phyloP scores from a whole-genome alignment of 2,113 vertebrate genomes.

The Catharus fuscescens region DNA sequence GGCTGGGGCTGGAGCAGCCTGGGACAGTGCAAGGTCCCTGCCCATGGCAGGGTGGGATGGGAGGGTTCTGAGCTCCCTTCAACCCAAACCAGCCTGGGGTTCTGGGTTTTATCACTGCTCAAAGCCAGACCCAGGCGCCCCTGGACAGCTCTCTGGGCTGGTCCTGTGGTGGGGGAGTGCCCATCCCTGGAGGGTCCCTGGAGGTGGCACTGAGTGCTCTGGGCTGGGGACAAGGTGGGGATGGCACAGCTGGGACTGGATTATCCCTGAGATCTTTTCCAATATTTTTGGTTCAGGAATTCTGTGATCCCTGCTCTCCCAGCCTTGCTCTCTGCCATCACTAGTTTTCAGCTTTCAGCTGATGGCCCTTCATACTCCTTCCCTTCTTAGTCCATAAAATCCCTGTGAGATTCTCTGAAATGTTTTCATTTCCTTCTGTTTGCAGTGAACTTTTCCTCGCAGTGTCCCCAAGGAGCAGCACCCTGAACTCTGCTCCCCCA shows the following conservation, averaged over 20 bases:
- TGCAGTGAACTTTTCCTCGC: neutral
- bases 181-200: neutral
- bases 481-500: neutral
- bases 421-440: neutral
- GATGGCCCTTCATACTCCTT: neutral
- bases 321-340: neutral
- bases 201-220: neutral
- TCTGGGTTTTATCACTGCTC: neutral
- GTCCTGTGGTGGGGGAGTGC: neutral
- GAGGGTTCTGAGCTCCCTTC: no score
- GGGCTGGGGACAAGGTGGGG: neutral
- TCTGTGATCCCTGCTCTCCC: neutral
- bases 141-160: neutral
- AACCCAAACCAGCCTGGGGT: neutral
- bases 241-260: neutral
- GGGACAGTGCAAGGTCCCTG: neutral
- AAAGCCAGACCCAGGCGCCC: neutral
- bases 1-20: neutral
- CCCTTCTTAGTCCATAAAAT: neutral
- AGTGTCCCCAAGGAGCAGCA: no score
- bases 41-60: neutral
- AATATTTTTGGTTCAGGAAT: neutral
- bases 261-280: neutral
- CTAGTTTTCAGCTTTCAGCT: neutral
- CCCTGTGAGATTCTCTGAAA: neutral